These are phyloP conservation scores for Zapornia atra DNA, from an alignment of 2,113 vertebrate genomes.

Conservation along the genomic window DNA sequence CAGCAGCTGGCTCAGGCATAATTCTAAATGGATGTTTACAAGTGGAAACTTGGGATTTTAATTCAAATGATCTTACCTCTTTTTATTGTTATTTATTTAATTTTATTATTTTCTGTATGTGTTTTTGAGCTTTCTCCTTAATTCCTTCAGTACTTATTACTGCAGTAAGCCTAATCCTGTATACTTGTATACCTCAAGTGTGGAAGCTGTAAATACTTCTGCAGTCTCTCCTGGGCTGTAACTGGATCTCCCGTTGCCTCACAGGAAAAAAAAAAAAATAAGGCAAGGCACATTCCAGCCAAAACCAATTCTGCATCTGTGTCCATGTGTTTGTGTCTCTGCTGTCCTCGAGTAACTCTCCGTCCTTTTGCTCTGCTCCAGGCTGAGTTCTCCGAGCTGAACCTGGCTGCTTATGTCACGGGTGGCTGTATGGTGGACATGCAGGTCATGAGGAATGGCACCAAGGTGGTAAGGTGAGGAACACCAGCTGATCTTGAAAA, in stretches of 20 bases:
- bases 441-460: constrained; percentile 89
- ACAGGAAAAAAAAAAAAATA: neutral
- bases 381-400: constrained; percentile 96
- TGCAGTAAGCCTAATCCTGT: constrained; percentile 41
- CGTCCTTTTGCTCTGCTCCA: constrained; percentile 65
- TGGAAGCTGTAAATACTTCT: constrained; percentile 26
- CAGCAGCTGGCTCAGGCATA: neutral
- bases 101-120: neutral
- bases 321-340: neutral
- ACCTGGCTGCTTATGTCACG: constrained; percentile 87
- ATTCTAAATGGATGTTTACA: constrained; percentile 27
- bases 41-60: constrained; percentile 40
- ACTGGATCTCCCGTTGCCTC: neutral
- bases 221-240: constrained; percentile 14
- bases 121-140: constrained; percentile 28
- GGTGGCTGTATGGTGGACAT: constrained; percentile 94
- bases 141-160: constrained; percentile 41
- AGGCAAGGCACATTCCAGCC: neutral
- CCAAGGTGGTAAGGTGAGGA: constrained; percentile 92
- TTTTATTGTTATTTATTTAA: neutral
- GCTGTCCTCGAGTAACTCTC: neutral
- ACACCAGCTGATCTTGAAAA: neutral
- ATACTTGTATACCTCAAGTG: neutral
- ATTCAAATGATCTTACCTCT: neutral
- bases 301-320: neutral